A percentile compares a stretch with the other conserved stretches of the same genome.
phyloP scores from a whole-genome alignment of 2,113 vertebrate species.

The Tonatia bakeri region DNA sequence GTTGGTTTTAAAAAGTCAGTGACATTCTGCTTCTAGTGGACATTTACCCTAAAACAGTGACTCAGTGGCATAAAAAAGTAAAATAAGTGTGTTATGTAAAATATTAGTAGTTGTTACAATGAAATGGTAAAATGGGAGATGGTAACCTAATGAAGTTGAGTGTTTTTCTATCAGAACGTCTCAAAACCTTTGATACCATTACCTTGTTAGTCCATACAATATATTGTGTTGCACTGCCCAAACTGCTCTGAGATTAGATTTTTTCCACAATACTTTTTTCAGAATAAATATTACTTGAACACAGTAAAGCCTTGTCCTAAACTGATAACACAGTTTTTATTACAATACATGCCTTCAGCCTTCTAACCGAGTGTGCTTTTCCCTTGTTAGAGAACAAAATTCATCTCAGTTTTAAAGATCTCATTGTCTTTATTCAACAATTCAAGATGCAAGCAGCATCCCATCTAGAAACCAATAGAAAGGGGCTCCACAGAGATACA shows the following conservation, averaged over 20 bases:
- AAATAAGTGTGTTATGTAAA: background rate
- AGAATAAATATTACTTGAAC: background rate
- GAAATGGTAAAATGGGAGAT: background rate
- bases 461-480: background rate
- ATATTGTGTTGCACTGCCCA: background rate
- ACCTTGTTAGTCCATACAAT: background rate
- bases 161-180: background rate
- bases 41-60: background rate
- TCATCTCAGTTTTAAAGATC: background rate
- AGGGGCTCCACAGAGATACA: background rate
- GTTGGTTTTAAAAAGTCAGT: background rate
- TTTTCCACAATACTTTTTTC: background rate
- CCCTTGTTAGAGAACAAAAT: background rate
- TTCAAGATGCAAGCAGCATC: too few relatives aligned
- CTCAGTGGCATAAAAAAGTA: background rate
- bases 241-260: background rate
- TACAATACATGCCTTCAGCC: background rate
- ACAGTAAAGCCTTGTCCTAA: background rate
- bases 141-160: background rate
- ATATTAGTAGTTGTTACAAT: background rate
- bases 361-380: background rate
- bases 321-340: background rate
- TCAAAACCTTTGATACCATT: background rate
- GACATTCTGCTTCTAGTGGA: background rate
- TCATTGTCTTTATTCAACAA: too few relatives aligned